Evolutionary conservation across 1,140 invertebrate genomes (phyloP).

Genomic region (Camponotus pennsylvanicus): DNA sequence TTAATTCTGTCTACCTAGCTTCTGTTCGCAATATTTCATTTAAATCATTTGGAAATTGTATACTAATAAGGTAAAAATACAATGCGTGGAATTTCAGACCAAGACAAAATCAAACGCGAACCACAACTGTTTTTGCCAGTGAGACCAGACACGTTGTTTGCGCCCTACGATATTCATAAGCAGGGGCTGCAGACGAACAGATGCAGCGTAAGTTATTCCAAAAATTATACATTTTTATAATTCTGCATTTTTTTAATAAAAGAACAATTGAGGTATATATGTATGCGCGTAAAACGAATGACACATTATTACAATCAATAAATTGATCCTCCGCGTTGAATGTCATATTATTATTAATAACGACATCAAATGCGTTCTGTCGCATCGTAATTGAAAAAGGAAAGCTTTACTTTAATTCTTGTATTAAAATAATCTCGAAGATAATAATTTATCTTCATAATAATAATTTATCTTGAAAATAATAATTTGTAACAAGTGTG

Average conservation of each 20-base stretch:
- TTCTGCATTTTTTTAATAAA: background rate
- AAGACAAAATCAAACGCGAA: conserved; percentile 83
- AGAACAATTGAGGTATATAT: too few species aligned
- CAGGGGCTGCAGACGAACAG: conserved; percentile 84
- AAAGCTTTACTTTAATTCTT: background rate
- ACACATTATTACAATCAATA: background rate
- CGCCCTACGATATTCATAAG: conserved; percentile 85
- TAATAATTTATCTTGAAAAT: too few species aligned
- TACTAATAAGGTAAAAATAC: background rate
- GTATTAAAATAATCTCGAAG: background rate
- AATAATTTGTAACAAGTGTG: background rate
- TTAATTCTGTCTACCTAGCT: background rate
- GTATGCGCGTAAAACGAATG: background rate
- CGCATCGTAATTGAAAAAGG: background rate
- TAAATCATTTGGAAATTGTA: background rate
- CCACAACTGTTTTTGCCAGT: conserved; percentile 85
- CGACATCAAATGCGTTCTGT: background rate
- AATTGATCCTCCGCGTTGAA: background rate
- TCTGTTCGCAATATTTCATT: background rate
- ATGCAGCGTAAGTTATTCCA: conserved; percentile 82
- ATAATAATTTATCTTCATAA: too few species aligned
- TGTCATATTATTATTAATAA: background rate
- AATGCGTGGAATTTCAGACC: conserved; percentile 76
- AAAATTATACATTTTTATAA: background rate
- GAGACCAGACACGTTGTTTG: conserved; percentile 84